phyloP scores from a whole-genome alignment of 2,113 vertebrate species.

The Strigops habroptila region DNA sequence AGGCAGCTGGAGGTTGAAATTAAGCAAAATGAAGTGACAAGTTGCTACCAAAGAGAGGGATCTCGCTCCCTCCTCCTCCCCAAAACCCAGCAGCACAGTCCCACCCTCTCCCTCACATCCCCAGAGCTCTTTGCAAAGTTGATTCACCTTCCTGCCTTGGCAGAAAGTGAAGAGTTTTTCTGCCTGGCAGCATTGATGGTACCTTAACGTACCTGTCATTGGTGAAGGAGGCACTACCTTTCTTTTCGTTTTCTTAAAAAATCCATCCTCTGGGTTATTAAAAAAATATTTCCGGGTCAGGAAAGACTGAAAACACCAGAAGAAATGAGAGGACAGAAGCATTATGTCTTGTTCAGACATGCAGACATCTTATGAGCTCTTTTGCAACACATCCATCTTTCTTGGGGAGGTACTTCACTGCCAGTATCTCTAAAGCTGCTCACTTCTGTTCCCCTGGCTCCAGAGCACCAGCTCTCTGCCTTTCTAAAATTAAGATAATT shows the following conservation, averaged over 20 bases:
- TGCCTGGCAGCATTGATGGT: not conserved
- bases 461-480: not conserved
- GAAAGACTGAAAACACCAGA: conserved; percentile 82
- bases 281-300: conserved; percentile 97
- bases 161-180: not conserved
- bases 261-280: conserved; percentile 98
- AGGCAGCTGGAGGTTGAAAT: not conserved
- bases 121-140: not conserved
- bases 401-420: not conserved
- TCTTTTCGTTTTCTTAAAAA: conserved; percentile 99
- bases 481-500: not conserved
- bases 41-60: not conserved
- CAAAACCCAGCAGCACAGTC: not conserved
- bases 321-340: not conserved
- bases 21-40: not conserved
- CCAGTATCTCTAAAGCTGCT: not conserved
- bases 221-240: conserved; percentile 97
- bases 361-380: not conserved
- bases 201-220: conserved; percentile 88
- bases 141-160: not conserved
- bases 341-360: not conserved
- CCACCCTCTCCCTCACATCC: not conserved
- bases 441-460: not conserved
- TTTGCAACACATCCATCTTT: not conserved
- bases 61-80: not conserved